Percentiles rank a stretch among this genome's conserved stretches.
Conservation (phyloP, 1,140 invertebrate species). For the Planococcus citri region DNA sequence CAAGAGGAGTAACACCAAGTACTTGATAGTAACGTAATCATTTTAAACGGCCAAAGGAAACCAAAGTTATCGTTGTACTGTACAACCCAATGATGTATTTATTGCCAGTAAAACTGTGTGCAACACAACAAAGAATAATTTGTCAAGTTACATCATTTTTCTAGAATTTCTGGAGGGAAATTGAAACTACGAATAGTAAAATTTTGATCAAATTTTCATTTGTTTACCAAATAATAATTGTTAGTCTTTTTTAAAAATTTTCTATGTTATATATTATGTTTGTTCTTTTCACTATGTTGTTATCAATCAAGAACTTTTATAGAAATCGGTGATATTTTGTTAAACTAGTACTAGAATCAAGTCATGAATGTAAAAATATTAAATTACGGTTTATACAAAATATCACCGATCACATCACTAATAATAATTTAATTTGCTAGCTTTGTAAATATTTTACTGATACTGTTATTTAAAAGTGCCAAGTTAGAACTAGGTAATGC, state of each 20-base stretch:
- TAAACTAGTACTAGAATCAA: not conserved
- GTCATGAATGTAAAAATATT: not conserved
- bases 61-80: not conserved
- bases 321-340: constrained; percentile 2
- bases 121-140: too few relatives aligned
- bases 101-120: not conserved
- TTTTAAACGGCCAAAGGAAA: not conserved
- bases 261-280: not conserved
- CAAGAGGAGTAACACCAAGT: constrained; percentile 38
- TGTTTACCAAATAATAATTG: not conserved
- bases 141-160: too few relatives aligned
- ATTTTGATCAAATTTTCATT: not conserved
- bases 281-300: not conserved
- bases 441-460: not conserved
- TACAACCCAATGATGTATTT: not conserved
- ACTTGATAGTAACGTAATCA: not conserved
- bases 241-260: not conserved
- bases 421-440: not conserved
- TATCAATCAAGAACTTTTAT: not conserved
- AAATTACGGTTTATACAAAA: not conserved
- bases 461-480: not conserved
- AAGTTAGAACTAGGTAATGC: not conserved
- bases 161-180: not conserved
- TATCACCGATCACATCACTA: not conserved
- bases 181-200: not conserved